Evolutionary conservation across 2,797 vertebrate species (phyloP).

Genomic region (Gobionotothen gibberifrons): DNA sequence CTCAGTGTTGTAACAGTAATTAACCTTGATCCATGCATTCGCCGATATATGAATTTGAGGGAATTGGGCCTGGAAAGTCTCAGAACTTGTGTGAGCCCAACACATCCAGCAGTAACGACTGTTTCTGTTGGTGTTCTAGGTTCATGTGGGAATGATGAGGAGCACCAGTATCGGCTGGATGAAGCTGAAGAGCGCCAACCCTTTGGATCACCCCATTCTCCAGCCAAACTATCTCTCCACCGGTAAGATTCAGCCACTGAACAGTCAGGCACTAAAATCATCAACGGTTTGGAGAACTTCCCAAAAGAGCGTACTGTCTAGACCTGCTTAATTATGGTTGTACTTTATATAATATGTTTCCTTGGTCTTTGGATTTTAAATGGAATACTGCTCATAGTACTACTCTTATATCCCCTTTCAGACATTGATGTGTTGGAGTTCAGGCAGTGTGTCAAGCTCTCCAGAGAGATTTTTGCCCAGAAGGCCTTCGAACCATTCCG

Average conservation of each 20-base stretch:
- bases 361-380: neutral
- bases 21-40: no score
- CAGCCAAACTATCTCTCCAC: conserved; percentile 96
- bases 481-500: conserved; percentile 91
- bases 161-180: conserved; percentile 92
- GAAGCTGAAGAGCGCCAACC: conserved; percentile 90
- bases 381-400: neutral
- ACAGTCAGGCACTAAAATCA: neutral
- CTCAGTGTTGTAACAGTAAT: no score
- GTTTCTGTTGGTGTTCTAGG: conserved; percentile 77
- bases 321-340: neutral
- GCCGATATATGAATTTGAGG: no score
- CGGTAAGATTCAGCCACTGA: conserved; percentile 78
- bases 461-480: conserved; percentile 95
- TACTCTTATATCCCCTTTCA: conserved; percentile 64
- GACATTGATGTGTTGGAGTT: conserved; percentile 92
- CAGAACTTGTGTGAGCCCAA: neutral
- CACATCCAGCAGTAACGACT: neutral
- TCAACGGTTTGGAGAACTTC: neutral
- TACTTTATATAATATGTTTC: neutral
- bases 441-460: conserved; percentile 89
- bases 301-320: neutral
- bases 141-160: conserved; percentile 95
- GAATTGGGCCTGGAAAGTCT: no score
- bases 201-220: conserved; percentile 90